phyloP scores from a whole-genome alignment of 64 coral and sea anemone species.

The Actinia equina region DNA sequence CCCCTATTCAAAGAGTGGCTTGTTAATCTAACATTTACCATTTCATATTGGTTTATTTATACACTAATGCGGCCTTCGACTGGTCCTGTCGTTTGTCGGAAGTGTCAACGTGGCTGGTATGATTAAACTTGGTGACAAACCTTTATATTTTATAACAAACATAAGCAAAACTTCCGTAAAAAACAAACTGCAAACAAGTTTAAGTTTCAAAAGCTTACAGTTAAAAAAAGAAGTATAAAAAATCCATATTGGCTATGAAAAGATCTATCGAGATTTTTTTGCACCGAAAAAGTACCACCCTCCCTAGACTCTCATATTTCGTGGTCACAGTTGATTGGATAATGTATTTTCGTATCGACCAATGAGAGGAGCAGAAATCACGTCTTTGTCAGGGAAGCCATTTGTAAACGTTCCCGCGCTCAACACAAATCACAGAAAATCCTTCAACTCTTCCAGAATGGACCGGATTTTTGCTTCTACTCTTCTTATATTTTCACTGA shows the following conservation, averaged over 20 bases:
- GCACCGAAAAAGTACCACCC: not conserved
- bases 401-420: conserved; percentile 21
- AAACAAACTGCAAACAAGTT: not conserved
- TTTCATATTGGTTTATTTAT: not conserved
- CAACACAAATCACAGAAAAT: not conserved
- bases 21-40: conserved; percentile 13
- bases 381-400: not conserved
- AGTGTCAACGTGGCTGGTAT: conserved; percentile 9
- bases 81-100: not conserved
- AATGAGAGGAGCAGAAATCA: not conserved
- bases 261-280: not conserved
- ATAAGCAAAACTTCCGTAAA: not conserved
- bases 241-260: too few species aligned
- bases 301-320: not conserved
- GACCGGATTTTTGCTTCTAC: not conserved
- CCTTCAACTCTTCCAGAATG: not conserved
- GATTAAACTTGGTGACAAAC: not conserved
- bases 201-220: not conserved
- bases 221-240: not conserved
- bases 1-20: not conserved
- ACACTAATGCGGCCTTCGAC: not conserved
- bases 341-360: not conserved
- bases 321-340: conserved; percentile 19
- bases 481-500: not conserved
- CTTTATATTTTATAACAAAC: not conserved